Evolutionary conservation across 2,888 invertebrate species (phyloP).

Genomic region (Himalopsyche kuldschensis): DNA sequence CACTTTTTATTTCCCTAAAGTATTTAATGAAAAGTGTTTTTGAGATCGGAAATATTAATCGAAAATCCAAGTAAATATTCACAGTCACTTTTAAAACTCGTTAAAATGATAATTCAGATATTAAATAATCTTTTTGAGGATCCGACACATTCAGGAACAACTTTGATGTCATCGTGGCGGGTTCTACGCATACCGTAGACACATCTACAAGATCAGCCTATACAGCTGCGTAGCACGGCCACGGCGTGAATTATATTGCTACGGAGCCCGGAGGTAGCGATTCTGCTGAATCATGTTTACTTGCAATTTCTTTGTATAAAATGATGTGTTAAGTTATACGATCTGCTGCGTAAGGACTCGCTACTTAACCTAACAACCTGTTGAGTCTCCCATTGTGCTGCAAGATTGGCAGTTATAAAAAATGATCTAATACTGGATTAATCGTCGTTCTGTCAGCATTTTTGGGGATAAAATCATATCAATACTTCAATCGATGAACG

Average conservation of each 20-base stretch:
- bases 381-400: slow-evolving; percentile 28
- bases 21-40: neutral
- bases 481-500: neutral
- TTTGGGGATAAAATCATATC: neutral
- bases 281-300: slow-evolving; percentile 32
- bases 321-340: slow-evolving; percentile 38
- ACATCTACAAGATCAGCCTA: neutral
- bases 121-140: neutral
- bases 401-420: slow-evolving; percentile 19
- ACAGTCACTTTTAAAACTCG: neutral
- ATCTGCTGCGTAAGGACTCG: slow-evolving; percentile 29
- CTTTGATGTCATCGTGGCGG: neutral
- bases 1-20: neutral
- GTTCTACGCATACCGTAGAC: neutral
- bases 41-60: neutral
- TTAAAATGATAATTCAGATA: neutral
- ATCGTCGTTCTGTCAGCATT: neutral
- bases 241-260: neutral
- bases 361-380: slow-evolving; percentile 37
- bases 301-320: slow-evolving; percentile 38
- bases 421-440: neutral
- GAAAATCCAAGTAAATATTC: neutral
- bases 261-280: neutral
- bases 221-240: neutral
- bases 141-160: neutral